Evolutionary conservation across 2,113 vertebrate species (phyloP).

Genomic region (Urocolius indicus): DNA sequence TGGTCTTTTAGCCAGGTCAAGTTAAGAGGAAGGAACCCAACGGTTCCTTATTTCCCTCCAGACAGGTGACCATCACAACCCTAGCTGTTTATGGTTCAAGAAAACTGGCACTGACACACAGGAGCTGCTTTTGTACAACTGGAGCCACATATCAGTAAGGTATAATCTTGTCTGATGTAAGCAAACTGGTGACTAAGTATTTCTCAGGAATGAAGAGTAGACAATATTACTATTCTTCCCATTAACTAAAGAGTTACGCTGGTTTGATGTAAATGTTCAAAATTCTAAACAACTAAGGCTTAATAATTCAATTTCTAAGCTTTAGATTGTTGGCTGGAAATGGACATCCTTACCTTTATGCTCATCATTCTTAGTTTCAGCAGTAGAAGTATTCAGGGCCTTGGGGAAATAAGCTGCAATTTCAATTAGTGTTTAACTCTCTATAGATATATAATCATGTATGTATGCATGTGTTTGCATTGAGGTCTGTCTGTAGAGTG

Average conservation of each 20-base stretch:
- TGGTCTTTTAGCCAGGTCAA: background rate
- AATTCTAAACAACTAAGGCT: background rate
- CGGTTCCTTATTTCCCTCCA: background rate
- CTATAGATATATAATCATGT: background rate
- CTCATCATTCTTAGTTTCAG: slow-evolving; percentile 1
- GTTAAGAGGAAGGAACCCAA: background rate
- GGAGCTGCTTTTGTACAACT: background rate
- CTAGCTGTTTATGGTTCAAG: background rate
- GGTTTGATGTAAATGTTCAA: background rate
- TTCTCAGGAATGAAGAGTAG: background rate
- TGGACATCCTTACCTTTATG: background rate
- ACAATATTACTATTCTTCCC: background rate
- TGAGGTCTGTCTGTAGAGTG: background rate
- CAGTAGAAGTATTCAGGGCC: background rate
- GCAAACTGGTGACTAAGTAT: background rate
- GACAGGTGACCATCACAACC: background rate
- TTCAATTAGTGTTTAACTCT: slow-evolving; percentile 19
- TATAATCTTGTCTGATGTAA: background rate
- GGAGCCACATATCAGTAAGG: background rate
- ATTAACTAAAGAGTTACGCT: background rate
- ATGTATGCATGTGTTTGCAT: background rate
- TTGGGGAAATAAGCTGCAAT: background rate
- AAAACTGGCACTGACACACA: background rate
- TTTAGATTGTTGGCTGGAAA: background rate
- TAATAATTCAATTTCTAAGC: background rate